Evolutionary conservation across 1,140 invertebrate genomes (phyloP), one percentile per base, ranked within the genome.

Genomic region (Bombus terrestris): DNA sequence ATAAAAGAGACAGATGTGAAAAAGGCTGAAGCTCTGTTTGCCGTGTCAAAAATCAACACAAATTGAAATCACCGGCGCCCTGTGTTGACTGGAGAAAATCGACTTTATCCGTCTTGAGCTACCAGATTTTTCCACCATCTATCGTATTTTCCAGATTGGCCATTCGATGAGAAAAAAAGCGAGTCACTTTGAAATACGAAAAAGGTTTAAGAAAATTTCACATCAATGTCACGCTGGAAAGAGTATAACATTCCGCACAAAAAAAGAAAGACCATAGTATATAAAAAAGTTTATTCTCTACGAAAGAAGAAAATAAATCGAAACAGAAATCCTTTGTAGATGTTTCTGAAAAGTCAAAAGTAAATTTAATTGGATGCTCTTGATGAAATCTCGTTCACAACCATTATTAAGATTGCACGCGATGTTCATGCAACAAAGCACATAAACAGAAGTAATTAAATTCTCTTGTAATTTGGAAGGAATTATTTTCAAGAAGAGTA

Each of bases 11-110:
- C 85, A 92, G 87, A 89, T 77, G 91, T 81, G 81, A 86, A 83
- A 92, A 91, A 88, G 89, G 86, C 86, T 81, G 78, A 47, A 92
- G 91, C 35, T 91, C 78, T 95, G 91, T 95, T 94, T 95, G 93
- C 88, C 92, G 85, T 94, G 93, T 92, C 92, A 93, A 95, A 93
- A 95, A 95, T 94, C 94, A 94, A 94, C 91, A 93, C 92, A 92
- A 94, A 93, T 94, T 94, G 93, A 95, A 94, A 94, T 94, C 93
- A 94, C 90, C 90, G 86, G 76, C 86, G 81, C 68, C 75, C 88
- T 83, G 68, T 92, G 91, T 94, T 93, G 90, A 90, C 92, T 93
- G 85, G 88, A 86, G 90, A 91, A 89, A 91, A 90, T 91, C 86
- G 86, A 86, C 85, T 83, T 91, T 88, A 82, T 88, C 69, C 86